A percentile compares a stretch with the other conserved stretches of the same genome.
These are phyloP conservation scores for Leptinotarsa lineolata DNA, from an alignment of 1,140 invertebrate genomes.

Conservation along the genomic window DNA sequence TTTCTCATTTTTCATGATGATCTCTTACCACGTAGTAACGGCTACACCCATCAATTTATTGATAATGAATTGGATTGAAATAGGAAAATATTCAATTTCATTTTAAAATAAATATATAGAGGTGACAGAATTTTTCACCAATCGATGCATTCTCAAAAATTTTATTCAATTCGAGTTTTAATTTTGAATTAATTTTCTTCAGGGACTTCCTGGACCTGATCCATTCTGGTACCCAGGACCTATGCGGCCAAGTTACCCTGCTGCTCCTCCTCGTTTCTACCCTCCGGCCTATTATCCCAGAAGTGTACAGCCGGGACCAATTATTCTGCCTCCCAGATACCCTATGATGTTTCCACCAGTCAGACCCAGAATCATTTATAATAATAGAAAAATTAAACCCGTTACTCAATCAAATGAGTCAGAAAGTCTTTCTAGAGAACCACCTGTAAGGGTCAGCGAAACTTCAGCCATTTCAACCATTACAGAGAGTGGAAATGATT, in stretches of 20 bases:
- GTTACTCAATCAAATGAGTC: not conserved
- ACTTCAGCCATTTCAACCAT: too few species aligned
- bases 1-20: too few species aligned
- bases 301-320: not conserved
- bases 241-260: conserved; percentile 3
- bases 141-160: too few species aligned
- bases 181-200: not conserved
- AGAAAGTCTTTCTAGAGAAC: not conserved
- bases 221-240: conserved; percentile 4
- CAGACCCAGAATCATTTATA: not conserved
- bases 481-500: too few species aligned
- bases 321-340: conserved; percentile 7
- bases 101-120: too few species aligned
- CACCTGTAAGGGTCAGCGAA: not conserved
- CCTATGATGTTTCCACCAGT: conserved; percentile 12
- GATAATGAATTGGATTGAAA: too few species aligned
- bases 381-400: not conserved
- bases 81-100: too few species aligned
- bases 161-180: too few species aligned
- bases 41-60: too few species aligned
- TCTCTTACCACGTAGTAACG: too few species aligned
- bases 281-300: conserved; percentile 9
- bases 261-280: not conserved
- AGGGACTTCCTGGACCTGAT: conserved; percentile 1
- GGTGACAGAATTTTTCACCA: too few species aligned